These are phyloP conservation scores for Pachymerium ferrugineum DNA, from an alignment of 2,888 invertebrate genomes.

Conservation along the genomic window DNA sequence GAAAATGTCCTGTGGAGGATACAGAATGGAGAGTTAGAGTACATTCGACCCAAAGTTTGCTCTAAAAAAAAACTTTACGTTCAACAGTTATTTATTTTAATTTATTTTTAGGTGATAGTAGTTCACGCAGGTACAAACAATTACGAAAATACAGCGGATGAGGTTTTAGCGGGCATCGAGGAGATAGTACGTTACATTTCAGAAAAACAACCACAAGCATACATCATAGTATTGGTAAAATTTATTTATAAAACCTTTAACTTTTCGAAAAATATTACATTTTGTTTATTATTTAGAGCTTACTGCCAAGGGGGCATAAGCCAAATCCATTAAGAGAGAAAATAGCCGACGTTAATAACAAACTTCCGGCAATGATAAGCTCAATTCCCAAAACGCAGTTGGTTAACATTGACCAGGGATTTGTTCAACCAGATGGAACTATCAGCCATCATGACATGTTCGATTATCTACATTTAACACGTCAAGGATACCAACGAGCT, in stretches of 20 bases:
- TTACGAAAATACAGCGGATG: constrained; percentile 68
- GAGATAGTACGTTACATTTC: constrained; percentile 68
- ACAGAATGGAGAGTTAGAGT: constrained; percentile 80
- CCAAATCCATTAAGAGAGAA: constrained; percentile 75
- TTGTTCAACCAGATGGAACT: constrained; percentile 66
- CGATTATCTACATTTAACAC: constrained; percentile 81
- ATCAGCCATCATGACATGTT: constrained; percentile 88
- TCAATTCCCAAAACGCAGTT: constrained; percentile 61
- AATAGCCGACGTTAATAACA: constrained; percentile 66
- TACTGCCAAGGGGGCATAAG: constrained; percentile 79
- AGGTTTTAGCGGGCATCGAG: constrained; percentile 73
- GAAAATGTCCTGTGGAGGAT: constrained; percentile 87
- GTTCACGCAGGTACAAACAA: constrained; percentile 86
- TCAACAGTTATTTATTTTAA: not conserved
- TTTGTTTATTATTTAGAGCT: constrained; percentile 58
- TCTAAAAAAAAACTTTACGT: not conserved
- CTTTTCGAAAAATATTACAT: not conserved
- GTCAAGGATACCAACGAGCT: constrained; percentile 77
- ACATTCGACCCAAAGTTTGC: constrained; percentile 71
- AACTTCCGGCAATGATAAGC: constrained; percentile 61
- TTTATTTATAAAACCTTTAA: constrained; percentile 32
- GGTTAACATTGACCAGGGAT: constrained; percentile 70
- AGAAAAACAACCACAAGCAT: constrained; percentile 70
- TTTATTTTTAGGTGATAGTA: constrained; percentile 65
- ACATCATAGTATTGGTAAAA: constrained; percentile 79